Conservation (phyloP, 2,797 vertebrate genomes). For the Alauda arvensis region DNA sequence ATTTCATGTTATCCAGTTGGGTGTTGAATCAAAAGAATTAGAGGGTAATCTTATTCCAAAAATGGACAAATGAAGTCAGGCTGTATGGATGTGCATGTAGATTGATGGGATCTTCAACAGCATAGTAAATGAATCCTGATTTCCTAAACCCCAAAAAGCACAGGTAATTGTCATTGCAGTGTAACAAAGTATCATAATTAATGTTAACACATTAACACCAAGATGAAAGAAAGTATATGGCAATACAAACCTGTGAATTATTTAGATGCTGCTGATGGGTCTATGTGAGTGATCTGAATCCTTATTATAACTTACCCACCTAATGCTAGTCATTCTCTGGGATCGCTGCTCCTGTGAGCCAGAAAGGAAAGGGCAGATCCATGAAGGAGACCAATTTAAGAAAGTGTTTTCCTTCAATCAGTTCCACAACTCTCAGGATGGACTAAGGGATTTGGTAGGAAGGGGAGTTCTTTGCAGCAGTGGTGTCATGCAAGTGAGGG, state of each 20-base stretch:
- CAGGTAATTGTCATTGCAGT: not conserved
- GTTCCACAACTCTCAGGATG: not conserved
- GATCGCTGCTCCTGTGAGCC: accelerated
- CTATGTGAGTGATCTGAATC: not conserved
- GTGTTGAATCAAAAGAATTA: not conserved
- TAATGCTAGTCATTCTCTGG: not conserved
- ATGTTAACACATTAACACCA: not conserved
- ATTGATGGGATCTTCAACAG: not conserved
- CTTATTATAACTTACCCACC: not conserved
- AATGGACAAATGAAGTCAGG: not conserved
- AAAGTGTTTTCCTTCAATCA: not conserved
- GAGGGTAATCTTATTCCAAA: not conserved
- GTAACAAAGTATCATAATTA: not conserved
- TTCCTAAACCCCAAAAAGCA: not conserved
- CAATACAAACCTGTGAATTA: not conserved
- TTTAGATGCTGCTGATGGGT: not conserved
- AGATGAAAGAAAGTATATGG: not conserved
- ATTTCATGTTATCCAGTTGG: not conserved
- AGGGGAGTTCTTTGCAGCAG: not conserved
- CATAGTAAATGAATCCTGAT: not conserved
- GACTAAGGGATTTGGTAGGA: not conserved
- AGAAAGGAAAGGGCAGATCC: not conserved
- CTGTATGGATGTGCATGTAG: not conserved
- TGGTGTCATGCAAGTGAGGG: not conserved
- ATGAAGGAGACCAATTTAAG: not conserved